Evolutionary conservation across 2,888 invertebrate genomes (phyloP).

Genomic region (Laothoe populi): DNA sequence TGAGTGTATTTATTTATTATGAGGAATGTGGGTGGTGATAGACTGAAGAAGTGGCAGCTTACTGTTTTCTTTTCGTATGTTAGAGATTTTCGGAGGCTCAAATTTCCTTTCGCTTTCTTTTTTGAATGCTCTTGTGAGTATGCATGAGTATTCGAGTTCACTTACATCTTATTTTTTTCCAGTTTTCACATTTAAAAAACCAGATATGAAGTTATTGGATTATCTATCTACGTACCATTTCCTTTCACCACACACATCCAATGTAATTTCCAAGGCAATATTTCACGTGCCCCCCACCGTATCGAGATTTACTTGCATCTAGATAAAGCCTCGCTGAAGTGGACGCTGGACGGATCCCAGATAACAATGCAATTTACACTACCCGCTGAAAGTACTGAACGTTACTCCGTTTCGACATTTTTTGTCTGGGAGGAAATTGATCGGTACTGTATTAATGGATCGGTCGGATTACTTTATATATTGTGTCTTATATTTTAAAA

Average conservation of each 20-base stretch:
- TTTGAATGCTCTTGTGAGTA: too few species aligned
- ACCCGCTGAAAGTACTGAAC: conserved; percentile 41
- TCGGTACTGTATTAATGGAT: conserved; percentile 9
- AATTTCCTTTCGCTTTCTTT: too few species aligned
- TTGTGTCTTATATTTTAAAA: too few species aligned
- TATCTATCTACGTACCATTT: conserved; percentile 2
- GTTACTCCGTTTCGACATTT: conserved; percentile 29
- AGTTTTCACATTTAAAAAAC: neutral
- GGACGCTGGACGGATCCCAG: conserved; percentile 53
- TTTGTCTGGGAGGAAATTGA: conserved; percentile 20
- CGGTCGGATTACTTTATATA: conserved; percentile 23
- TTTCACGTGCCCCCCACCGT: conserved; percentile 55
- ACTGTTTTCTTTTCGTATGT: too few species aligned
- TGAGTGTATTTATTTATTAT: too few species aligned
- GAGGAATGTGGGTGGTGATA: too few species aligned
- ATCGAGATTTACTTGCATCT: conserved; percentile 63
- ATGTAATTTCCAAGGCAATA: conserved; percentile 55
- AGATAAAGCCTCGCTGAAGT: conserved; percentile 59
- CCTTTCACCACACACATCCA: conserved; percentile 23
- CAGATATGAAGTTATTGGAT: neutral
- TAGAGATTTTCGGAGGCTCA: too few species aligned
- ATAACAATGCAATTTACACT: conserved; percentile 77
- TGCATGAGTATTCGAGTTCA: too few species aligned
- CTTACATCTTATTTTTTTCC: too few species aligned
- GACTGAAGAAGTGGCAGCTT: too few species aligned